These are phyloP conservation scores for Temnothorax unifasciatus DNA, from an alignment of 2,888 invertebrate genomes.

Conservation along the genomic window DNA sequence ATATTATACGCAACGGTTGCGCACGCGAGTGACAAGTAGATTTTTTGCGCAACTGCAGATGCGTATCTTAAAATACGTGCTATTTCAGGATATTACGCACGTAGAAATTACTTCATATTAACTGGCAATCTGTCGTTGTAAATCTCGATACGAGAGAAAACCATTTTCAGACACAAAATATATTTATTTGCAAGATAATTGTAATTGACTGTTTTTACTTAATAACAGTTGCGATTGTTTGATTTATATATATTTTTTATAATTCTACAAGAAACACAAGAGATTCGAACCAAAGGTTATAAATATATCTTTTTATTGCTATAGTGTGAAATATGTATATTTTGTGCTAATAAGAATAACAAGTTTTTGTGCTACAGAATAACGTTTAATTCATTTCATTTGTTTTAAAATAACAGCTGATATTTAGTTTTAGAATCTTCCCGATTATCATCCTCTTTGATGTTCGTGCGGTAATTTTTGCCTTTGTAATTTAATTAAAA, in stretches of 20 bases:
- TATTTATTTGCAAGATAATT: neutral
- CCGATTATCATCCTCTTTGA: neutral
- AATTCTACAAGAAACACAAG: neutral
- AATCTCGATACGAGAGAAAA: neutral
- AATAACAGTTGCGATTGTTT: neutral
- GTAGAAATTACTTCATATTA: neutral
- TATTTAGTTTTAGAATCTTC: neutral
- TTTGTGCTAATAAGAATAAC: neutral
- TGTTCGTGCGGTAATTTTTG: neutral
- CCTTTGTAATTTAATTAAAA: neutral
- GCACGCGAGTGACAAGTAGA: neutral
- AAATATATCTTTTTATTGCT: neutral
- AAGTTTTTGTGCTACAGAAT: neutral
- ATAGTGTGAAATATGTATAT: neutral
- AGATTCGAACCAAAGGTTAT: neutral
- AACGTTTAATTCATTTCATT: neutral
- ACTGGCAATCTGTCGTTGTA: neutral
- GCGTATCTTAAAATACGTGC: neutral
- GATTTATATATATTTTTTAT: neutral
- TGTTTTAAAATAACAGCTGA: neutral
- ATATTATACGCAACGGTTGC: neutral
- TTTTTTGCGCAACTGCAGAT: slow-evolving; percentile 16
- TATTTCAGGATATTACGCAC: neutral
- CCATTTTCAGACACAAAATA: neutral
- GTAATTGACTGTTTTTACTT: neutral